Percentiles rank a stretch among this genome's conserved stretches.
Evolutionary conservation across 2,888 invertebrate genomes (phyloP).

Genomic region (Cremastinae sp.): DNA sequence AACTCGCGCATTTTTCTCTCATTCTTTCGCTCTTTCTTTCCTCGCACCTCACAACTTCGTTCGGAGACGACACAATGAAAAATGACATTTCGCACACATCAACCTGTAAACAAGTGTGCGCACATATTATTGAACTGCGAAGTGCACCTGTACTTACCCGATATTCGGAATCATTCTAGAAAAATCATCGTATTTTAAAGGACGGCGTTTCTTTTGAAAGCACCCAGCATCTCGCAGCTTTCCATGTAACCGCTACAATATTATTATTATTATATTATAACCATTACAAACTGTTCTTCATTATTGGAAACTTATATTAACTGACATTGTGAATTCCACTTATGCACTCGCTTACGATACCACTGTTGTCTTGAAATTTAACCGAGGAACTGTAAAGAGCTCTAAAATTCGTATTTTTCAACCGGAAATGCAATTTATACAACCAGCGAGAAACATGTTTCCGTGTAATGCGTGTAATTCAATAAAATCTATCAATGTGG

Average conservation of each 20-base stretch:
- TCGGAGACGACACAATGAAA: conserved; percentile 15
- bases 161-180: conserved; percentile 77
- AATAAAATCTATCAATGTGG: no score
- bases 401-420: neutral
- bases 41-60: neutral
- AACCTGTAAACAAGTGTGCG: conserved; percentile 65
- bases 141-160: conserved; percentile 67
- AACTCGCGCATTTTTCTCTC: conserved; percentile 3
- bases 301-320: no score
- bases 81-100: conserved; percentile 32
- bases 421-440: neutral
- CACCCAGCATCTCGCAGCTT: no score
- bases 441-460: no score
- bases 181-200: no score
- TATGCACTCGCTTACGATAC: no score
- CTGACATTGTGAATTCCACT: no score
- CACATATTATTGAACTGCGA: conserved; percentile 31
- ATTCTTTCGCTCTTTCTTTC: neutral
- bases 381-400: neutral
- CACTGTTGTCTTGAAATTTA: neutral
- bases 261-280: no score
- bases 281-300: no score
- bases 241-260: conserved; percentile 72
- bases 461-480: no score
- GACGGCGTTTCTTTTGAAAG: no score